A percentile compares a stretch with the other conserved stretches of the same genome.
Evolutionary conservation across 1,140 invertebrate species (phyloP).

Genomic region (Anagrus nilaparvatae): DNA sequence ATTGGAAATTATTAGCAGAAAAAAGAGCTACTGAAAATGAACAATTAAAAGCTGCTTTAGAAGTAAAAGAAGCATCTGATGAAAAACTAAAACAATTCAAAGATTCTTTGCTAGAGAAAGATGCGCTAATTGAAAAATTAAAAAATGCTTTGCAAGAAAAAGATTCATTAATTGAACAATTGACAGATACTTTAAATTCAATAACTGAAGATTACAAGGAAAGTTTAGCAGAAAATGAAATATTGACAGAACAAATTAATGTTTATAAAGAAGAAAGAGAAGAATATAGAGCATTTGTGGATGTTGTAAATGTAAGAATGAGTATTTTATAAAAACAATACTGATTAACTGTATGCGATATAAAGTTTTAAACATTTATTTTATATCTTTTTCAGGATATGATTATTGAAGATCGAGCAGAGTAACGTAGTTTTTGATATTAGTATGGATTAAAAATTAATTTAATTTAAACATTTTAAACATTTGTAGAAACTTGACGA

Average conservation of each 20-base stretch:
- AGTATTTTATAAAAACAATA: slow-evolving; percentile 5
- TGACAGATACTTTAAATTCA: too few species aligned
- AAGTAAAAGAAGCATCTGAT: slow-evolving; percentile 49
- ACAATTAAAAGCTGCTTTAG: slow-evolving; percentile 51
- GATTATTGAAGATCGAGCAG: slow-evolving; percentile 31
- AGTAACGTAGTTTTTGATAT: too few species aligned
- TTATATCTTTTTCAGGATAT: slow-evolving; percentile 27
- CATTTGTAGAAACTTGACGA: too few species aligned
- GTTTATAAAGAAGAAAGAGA: slow-evolving; percentile 54
- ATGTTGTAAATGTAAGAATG: slow-evolving; percentile 51
- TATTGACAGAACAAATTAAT: slow-evolving; percentile 51
- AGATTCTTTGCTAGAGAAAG: too few species aligned
- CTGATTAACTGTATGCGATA: not conserved
- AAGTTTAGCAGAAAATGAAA: too few species aligned
- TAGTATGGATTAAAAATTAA: too few species aligned
- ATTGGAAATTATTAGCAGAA: slow-evolving; percentile 57
- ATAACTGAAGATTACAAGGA: too few species aligned
- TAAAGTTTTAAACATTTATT: not conserved
- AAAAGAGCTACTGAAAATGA: slow-evolving; percentile 49
- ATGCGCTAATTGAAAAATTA: too few species aligned
- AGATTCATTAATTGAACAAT: too few species aligned
- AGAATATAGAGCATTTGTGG: slow-evolving; percentile 51
- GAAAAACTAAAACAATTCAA: too few species aligned
- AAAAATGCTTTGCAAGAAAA: slow-evolving; percentile 51
- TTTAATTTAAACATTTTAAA: too few species aligned